Conservation (phyloP, 1,140 invertebrate species). For the Drosophila punjabiensis region DNA sequence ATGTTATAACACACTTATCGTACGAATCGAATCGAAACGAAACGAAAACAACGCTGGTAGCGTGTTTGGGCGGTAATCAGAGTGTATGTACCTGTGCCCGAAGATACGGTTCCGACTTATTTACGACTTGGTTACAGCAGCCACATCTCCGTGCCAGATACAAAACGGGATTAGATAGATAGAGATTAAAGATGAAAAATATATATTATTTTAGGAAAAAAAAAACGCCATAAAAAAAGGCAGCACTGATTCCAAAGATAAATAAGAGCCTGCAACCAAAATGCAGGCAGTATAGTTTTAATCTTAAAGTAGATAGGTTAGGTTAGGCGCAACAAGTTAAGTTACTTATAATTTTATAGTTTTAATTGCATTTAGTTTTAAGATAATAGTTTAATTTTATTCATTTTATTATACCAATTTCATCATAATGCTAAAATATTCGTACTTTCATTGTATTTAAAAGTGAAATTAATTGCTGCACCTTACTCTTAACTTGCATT, state of each 20-base stretch:
- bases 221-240: too few relatives aligned
- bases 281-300: not conserved
- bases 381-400: not conserved
- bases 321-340: too few relatives aligned
- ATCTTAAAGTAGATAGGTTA: not conserved
- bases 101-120: conserved; percentile 13
- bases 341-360: too few relatives aligned
- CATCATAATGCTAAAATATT: not conserved
- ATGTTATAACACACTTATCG: conserved; percentile 58
- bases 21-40: conserved; percentile 37
- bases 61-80: conserved; percentile 28
- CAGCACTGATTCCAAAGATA: not conserved
- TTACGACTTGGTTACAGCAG: conserved; percentile 11
- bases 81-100: conserved; percentile 19
- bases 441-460: not conserved
- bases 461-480: not conserved
- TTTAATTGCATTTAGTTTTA: not conserved
- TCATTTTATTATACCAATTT: not conserved
- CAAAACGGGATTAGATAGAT: not conserved
- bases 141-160: not conserved
- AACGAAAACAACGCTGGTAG: conserved; percentile 23
- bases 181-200: not conserved
- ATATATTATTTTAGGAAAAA: too few relatives aligned
- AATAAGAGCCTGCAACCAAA: not conserved
- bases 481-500: not conserved